These are phyloP conservation scores for Pharmacophagus antenor DNA, from an alignment of 2,888 invertebrate genomes.

Conservation along the genomic window DNA sequence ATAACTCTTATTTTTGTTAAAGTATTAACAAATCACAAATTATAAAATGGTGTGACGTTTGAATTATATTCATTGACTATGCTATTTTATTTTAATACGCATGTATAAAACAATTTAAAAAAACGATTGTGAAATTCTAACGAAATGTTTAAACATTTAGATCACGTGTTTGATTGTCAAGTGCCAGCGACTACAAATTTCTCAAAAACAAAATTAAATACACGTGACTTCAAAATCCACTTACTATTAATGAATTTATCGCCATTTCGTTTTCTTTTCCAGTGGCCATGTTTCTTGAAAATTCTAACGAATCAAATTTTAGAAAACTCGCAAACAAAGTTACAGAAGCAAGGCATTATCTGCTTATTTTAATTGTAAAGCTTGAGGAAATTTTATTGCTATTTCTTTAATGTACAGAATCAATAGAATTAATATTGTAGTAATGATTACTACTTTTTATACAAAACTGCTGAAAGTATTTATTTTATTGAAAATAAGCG, in stretches of 20 bases:
- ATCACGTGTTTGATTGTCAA: conserved; percentile 16
- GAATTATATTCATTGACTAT: background rate
- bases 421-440: background rate
- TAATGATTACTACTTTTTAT: no score
- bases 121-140: conserved; percentile 9
- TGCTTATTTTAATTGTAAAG: conserved; percentile 12
- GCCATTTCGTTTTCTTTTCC: conserved; percentile 35
- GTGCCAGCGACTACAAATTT: conserved; percentile 20
- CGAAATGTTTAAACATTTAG: conserved; percentile 9
- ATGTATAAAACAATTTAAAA: background rate
- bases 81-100: background rate
- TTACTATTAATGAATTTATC: conserved; percentile 38
- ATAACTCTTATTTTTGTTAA: no score
- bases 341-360: conserved; percentile 2
- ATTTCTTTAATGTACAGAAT: background rate
- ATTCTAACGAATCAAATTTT: conserved; percentile 34
- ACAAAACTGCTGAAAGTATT: no score
- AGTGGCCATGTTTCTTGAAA: conserved; percentile 31
- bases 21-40: no score
- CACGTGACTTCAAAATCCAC: conserved; percentile 30
- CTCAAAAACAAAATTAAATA: conserved; percentile 21
- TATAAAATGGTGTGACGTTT: no score
- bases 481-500: no score
- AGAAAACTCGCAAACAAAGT: conserved; percentile 15
- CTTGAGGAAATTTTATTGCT: no score